Evolutionary conservation across 1,140 invertebrate genomes (phyloP), one percentile per base, ranked within the genome.

Genomic region (Octopus sinensis): DNA sequence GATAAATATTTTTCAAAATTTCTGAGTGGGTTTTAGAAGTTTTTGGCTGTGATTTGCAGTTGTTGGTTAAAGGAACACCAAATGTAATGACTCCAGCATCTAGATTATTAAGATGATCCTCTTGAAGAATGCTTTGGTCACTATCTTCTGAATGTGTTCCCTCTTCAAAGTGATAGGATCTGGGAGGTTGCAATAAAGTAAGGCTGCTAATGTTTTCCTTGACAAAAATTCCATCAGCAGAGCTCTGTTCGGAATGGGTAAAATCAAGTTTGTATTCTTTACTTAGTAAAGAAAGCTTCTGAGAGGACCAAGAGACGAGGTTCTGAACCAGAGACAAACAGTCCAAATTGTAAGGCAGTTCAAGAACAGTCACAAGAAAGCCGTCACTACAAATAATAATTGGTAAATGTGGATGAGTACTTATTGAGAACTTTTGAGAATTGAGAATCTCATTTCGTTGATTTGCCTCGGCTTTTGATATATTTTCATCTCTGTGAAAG

Each of bases 321-420:
- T 87, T 86, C 68, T 85, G 82, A 86, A 90, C 87, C 80, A 89
- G 80, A 17, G 83, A 84, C 43, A 88, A 68, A 76, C 82, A 83
- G 10, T 84, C 87, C 17, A 87, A 68, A 10, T 90, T 87, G 12
- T 78, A 82, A 12, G 85, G 86, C 5, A 89, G 82, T 78, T 88
- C 86, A 6, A 84, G 78, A 6, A 89, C 85, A 4, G 89, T 90
- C 0, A 91, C 89, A 81, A 90, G 83, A 85, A 87, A 91, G 7
- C 90, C 90, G 85, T 91, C 90, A 6, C 88, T 90, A 82, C 88
- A 90, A 4, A 90, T 84, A n/a, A 91, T 77, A 52, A 90, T 88
- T 52, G 90, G 90, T 43, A 89, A 82, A 54, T 83, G 79, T 3
- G 90, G 89, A 83, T 91, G 90, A 54, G 86, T 84, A 43, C 86